Evolutionary conservation across 1,140 invertebrate species (phyloP), one percentile per base, ranked within the genome.

Genomic region (Potamilus streckersoni): DNA sequence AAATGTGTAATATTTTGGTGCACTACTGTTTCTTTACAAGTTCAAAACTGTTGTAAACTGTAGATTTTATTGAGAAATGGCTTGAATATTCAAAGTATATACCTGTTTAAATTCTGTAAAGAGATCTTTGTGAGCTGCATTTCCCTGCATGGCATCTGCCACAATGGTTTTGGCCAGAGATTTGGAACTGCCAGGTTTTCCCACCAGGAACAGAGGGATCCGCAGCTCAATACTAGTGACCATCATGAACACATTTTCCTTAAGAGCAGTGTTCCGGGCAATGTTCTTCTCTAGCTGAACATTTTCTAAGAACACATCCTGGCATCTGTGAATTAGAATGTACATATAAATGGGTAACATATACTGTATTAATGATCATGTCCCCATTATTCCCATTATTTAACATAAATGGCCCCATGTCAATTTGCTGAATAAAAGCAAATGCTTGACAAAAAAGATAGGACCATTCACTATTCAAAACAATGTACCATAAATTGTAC

Each of bases 211-310:
- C 23, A 88, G 77, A 8, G 87, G 87, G 17, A 88, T 84, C 15
- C 85, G 57, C 19, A 84, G 72, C 63, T 86, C 84, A 61, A 87
- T 86, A 63, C 86, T 87, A 19, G 86, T 77, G 27, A 88, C 79
- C 85, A 88, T 88, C 82, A 88, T 84, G 67, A 88, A 88, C 23
- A 88, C 75, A 67, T 88, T 88, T 68, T 88, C 87, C 65, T 84
- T 85, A 38, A 88, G 76, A 6, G 87, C 87, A 69, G 82, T 82
- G 76, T 88, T 88, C 16, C 71, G 58, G 0, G 87, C 85, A 60
- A 88, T 88, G 73, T 87, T 86, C 17, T 81, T 73, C 14, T 73
- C 82, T 19, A 87, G 66, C 19, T 79, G 69, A 13, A 88, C 81
- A 69, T 83, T 78, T 56, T 86, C 74, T 61, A 88, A 64, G 66